Percentiles rank a stretch among this genome's conserved stretches.
Conservation (phyloP, 2,888 invertebrate genomes). For the Nasonia oneida region DNA sequence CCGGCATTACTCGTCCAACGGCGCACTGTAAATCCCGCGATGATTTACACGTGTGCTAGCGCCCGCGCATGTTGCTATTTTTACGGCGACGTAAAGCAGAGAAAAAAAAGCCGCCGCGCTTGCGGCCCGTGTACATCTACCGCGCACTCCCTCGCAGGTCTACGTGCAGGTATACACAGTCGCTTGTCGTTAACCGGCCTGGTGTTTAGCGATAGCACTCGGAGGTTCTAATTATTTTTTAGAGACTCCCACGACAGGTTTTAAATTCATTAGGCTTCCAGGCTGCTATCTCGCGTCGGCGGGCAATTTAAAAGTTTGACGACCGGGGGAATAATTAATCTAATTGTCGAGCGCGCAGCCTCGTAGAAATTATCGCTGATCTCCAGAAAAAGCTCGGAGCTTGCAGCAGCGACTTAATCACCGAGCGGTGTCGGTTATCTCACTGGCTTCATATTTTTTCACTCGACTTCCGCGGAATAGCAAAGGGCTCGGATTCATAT, state of each 20-base stretch:
- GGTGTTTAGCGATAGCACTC: neutral
- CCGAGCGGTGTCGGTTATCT: no score
- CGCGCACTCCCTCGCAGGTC: neutral
- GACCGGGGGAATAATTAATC: neutral
- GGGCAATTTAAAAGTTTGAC: neutral
- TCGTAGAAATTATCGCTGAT: neutral
- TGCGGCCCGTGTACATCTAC: neutral
- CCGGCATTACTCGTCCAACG: neutral
- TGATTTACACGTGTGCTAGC: conserved; percentile 3
- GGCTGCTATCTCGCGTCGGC: neutral
- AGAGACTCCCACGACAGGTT: neutral
- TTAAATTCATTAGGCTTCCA: neutral
- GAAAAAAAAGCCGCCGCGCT: conserved; percentile 3
- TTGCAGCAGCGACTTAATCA: no score
- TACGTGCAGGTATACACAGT: neutral
- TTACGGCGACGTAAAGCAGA: conserved; percentile 36
- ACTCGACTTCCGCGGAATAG: no score
- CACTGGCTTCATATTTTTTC: no score
- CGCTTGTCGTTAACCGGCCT: neutral
- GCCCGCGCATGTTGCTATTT: neutral
- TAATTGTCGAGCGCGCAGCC: neutral
- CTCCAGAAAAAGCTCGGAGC: neutral
- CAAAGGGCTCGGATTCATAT: no score
- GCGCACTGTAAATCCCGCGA: conserved; percentile 1
- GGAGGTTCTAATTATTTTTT: neutral